Conservation (phyloP, 2,888 invertebrate genomes). For the Mythimna albipuncta region DNA sequence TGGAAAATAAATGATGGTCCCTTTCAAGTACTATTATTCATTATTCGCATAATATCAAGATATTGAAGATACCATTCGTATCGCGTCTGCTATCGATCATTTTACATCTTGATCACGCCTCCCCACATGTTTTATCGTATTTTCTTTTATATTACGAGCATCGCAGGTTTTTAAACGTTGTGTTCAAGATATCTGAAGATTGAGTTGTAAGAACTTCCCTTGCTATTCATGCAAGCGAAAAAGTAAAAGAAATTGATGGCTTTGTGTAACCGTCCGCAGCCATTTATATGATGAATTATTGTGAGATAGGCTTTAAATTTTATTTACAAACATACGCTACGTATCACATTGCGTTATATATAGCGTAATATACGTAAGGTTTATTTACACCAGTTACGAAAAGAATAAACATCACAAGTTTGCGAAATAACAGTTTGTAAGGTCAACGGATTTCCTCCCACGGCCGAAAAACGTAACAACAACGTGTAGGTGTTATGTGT, state of each 20-base stretch:
- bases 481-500: conserved; percentile 67
- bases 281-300: conserved; percentile 45
- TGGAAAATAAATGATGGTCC: conserved; percentile 58
- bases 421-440: conserved; percentile 53
- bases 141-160: conserved; percentile 59
- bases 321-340: conserved; percentile 14
- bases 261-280: conserved; percentile 34
- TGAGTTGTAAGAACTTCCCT: conserved; percentile 61
- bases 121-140: conserved; percentile 58
- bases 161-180: conserved; percentile 57
- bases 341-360: conserved; percentile 1
- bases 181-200: conserved; percentile 62
- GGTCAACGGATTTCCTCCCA: conserved; percentile 69
- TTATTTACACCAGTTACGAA: conserved; percentile 29
- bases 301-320: conserved; percentile 22
- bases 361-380: conserved; percentile 26
- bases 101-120: conserved; percentile 65
- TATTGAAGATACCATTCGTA: conserved; percentile 63
- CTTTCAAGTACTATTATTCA: conserved; percentile 62
- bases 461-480: conserved; percentile 50
- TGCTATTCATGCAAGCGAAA: conserved; percentile 56
- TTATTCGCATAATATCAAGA: conserved; percentile 59
- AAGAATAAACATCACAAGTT: conserved; percentile 39
- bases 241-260: conserved; percentile 50
- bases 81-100: conserved; percentile 64